Percentiles rank a stretch among this genome's conserved stretches.
Evolutionary conservation across 1,140 invertebrate genomes (phyloP).

Genomic region (Cydia strobilella): DNA sequence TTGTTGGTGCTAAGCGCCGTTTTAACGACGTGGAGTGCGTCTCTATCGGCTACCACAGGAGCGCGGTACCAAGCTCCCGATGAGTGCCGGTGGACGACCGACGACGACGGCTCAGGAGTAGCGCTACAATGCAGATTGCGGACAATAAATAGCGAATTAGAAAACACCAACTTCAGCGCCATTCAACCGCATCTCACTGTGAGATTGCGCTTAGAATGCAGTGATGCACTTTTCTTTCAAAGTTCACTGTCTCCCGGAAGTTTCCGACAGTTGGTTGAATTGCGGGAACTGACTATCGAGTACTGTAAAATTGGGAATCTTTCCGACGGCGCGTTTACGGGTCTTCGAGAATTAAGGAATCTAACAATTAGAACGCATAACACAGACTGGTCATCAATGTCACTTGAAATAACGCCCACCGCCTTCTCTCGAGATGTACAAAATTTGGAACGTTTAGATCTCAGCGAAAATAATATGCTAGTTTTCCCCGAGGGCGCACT

Average conservation of each 20-base stretch:
- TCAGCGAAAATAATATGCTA: slow-evolving; percentile 94
- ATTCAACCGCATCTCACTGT: slow-evolving; percentile 94
- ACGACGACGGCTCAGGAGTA: slow-evolving; percentile 83
- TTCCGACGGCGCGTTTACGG: slow-evolving; percentile 90
- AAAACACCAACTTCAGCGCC: slow-evolving; percentile 94
- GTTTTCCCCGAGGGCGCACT: slow-evolving; percentile 90
- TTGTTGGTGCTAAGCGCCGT: slow-evolving; percentile 67
- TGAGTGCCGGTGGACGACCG: slow-evolving; percentile 90
- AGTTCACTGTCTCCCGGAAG: slow-evolving; percentile 92
- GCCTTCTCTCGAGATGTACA: slow-evolving; percentile 88
- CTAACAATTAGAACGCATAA: slow-evolving; percentile 93
- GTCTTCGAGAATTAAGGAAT: slow-evolving; percentile 89
- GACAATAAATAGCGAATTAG: slow-evolving; percentile 93
- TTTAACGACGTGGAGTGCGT: slow-evolving; percentile 67
- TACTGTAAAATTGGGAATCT: slow-evolving; percentile 95
- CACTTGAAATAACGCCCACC: slow-evolving; percentile 87
- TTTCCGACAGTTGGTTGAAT: slow-evolving; percentile 89
- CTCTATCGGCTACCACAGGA: slow-evolving; percentile 73
- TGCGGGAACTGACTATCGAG: slow-evolving; percentile 92
- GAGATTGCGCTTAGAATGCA: slow-evolving; percentile 89
- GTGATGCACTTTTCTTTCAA: slow-evolving; percentile 91
- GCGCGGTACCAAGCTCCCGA: slow-evolving; percentile 89
- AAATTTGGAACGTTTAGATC: slow-evolving; percentile 88
- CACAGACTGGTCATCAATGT: slow-evolving; percentile 92
- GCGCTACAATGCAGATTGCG: slow-evolving; percentile 89